phyloP scores from a whole-genome alignment of 2,888 invertebrate species.

The Watsonalla cultraria region DNA sequence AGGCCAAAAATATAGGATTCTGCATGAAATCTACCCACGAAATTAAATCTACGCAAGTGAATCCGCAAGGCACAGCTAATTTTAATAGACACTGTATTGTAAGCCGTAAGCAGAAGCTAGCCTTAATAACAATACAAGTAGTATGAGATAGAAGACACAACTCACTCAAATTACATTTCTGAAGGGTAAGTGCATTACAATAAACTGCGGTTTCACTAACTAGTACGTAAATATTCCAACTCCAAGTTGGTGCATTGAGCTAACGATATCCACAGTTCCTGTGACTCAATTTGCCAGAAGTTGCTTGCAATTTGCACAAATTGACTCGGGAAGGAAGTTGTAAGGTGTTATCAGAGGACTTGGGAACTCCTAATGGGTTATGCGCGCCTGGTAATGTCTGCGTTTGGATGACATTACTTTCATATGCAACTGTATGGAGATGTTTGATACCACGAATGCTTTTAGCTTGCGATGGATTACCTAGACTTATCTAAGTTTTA shows the following conservation, averaged over 20 bases:
- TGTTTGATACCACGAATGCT: neutral
- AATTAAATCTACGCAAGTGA: too few species aligned
- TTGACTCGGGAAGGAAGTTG: slow-evolving; percentile 43
- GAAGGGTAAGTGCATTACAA: neutral
- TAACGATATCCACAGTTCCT: slow-evolving; percentile 52
- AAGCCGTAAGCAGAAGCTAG: too few species aligned
- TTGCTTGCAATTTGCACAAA: slow-evolving; percentile 56
- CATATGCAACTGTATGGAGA: neutral
- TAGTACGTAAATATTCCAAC: slow-evolving; percentile 15
- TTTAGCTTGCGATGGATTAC: neutral
- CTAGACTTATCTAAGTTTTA: neutral
- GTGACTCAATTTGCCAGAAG: slow-evolving; percentile 48
- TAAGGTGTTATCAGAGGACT: slow-evolving; percentile 37
- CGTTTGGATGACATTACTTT: neutral
- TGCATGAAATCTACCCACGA: too few species aligned
- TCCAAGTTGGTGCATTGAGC: slow-evolving; percentile 29
- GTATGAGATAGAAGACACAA: neutral
- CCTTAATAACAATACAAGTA: neutral
- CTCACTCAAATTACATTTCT: neutral
- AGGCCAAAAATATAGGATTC: too few species aligned
- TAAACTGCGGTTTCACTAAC: slow-evolving; percentile 9
- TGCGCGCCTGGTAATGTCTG: neutral
- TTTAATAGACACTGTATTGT: too few species aligned
- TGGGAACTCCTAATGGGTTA: slow-evolving; percentile 9
- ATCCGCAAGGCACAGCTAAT: too few species aligned